Evolutionary conservation across 2,797 vertebrate species (phyloP), one percentile per base, ranked within the genome.

Genomic region (Hozukius guyotensis): DNA sequence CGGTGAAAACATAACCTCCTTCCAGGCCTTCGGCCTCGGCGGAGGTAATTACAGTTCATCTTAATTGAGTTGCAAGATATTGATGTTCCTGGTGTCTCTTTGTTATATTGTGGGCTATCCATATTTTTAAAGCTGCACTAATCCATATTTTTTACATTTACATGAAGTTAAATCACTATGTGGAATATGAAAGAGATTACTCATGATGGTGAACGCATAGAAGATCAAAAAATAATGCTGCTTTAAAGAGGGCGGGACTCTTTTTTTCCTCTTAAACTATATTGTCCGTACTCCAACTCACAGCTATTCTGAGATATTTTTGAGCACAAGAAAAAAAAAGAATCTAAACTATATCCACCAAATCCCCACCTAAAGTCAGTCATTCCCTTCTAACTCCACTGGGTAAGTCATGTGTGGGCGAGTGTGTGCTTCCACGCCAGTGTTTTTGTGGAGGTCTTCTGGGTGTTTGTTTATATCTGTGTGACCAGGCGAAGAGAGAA

Each of bases 401-500:
- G 66, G 70, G 62, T 80, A 57, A 72, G 57, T 78, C 52, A 36
- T 77, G 77, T 74, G 62, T 75, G 80, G 49, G 65, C 16, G 20
- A 56, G 61, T 77, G 80, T 68, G 71, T 68, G 75, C 56, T 52
- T 66, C 78, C 62, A 63, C 80, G 72, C 31, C 71, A 81, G 34
- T 80, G 72, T 77, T 76, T 72, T 80, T 75, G 52, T 75, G 53
- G 61, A 20, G 73, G 62, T 85, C 68, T 61, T 72, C 59, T 7
- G 69, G 71, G 81, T 78, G 72, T 88, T 90, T 91, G 87, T 88
- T 91, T 85, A 74, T 87, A 80, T 86, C 56, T 82, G 78, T 90
- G 81, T 76, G 89, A 86, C 85, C 79, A 88, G 86, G 87, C 60
- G 63, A 73, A 77, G 70, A 85, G 84, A 81, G 80, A 69, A 69